Base-by-base conservation (phyloP, 2,888 invertebrate genomes). In the Lycia hirtaria region DNA sequence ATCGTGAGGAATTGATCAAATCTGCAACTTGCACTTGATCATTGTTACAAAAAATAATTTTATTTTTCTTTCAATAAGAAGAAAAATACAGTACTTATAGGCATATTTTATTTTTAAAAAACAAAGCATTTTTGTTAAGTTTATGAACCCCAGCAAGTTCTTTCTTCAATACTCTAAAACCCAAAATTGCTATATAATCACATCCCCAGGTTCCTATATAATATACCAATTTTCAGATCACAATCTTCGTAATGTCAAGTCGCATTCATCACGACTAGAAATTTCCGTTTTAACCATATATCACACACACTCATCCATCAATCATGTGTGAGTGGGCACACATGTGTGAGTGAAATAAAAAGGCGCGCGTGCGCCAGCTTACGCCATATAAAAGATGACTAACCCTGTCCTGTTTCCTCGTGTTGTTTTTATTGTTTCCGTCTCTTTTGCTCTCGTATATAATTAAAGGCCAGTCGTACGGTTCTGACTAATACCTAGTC, bases 321-420 rank as follows among this genome's bases (percentile, higher is more conserved):
- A 37, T 24, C 63, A 52, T 59, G 62, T 56, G 60, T 49, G 54
- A 30, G 48, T 22, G 30, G 45, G 43, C 35, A 37, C 65, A 68
- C 64, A 65, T 60, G 56, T 17, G 78, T 76, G 80, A 15, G 80
- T 75, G 72, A 56, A 75, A 76, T 76, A 80, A 82, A 82, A 82
- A 81, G 72, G 68, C 75, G 72, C 83, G 81, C 85, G 80, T 80
- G 87, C 85, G 85, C 73, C 67, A 72, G 72, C 75, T 78, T 80
- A 73, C 77, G 74, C 70, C 76, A 79, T 70, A 83, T 82, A 85
- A 82, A 75, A 76, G 75, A 79, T 75, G 75, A 72, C 59, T 75
- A 53, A 65, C 50, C 26, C 62, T 12, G 15, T 81, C 81, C 69
- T 69, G 45, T 50, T 82, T 60, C 19, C 1, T 4, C 76, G 30